phyloP scores from a whole-genome alignment of 2,888 invertebrate species.

The Lapara coniferarum region DNA sequence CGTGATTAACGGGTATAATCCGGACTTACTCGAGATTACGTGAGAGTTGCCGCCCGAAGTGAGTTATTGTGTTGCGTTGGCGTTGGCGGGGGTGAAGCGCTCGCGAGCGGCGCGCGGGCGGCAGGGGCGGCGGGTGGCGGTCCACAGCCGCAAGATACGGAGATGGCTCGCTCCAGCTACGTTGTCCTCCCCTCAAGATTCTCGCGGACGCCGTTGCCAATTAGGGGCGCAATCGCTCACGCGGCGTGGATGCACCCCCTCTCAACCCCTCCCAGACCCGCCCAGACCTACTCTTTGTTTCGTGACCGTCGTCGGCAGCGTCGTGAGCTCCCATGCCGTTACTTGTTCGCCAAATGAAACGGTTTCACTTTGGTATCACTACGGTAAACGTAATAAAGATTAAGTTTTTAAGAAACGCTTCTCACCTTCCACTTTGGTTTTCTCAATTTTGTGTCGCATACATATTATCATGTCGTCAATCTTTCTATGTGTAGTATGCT shows the following conservation, averaged over 20 bases:
- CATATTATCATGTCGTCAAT: no score
- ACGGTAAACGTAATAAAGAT: conserved; percentile 63
- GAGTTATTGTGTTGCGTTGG: conserved; percentile 76
- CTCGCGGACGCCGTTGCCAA: conserved; percentile 84
- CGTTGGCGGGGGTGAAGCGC: conserved; percentile 44
- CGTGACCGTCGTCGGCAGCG: conserved; percentile 53
- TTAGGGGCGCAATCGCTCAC: conserved; percentile 84
- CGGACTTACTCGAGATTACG: conserved; percentile 81
- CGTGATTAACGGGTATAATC: conserved; percentile 82
- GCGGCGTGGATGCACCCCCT: conserved; percentile 65
- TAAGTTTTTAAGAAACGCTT: conserved; percentile 34
- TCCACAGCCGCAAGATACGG: conserved; percentile 75
- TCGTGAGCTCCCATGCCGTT: conserved; percentile 63
- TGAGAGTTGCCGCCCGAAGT: conserved; percentile 72
- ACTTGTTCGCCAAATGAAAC: conserved; percentile 78
- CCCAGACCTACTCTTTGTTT: conserved; percentile 70
- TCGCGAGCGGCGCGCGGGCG: conserved; percentile 61
- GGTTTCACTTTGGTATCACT: conserved; percentile 75
- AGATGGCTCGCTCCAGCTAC: conserved; percentile 69
- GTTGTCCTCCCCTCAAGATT: conserved; percentile 83
- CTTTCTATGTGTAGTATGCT: no score
- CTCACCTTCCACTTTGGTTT: conserved; percentile 59
- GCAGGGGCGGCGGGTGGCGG: conserved; percentile 54
- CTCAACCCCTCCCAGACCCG: conserved; percentile 50
- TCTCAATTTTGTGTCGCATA: conserved; percentile 43